Evolutionary conservation across 2,113 vertebrate species (phyloP), one percentile per base, ranked within the genome.

Genomic region (Phaetusa simplex): DNA sequence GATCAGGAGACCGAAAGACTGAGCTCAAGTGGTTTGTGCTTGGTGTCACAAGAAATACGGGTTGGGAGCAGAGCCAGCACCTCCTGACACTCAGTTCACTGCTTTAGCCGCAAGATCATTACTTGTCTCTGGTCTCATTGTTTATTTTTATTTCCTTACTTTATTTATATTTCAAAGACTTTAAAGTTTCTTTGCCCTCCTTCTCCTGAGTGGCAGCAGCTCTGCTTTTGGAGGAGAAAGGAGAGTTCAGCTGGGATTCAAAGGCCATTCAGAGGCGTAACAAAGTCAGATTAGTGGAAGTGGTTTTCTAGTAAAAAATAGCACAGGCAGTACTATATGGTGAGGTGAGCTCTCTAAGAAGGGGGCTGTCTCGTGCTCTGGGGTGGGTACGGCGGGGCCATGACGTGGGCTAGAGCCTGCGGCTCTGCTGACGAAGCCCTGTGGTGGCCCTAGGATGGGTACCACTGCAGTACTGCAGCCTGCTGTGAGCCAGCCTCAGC

Each of bases 151-250:
- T 87, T 79, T 53, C 16, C 10, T 74, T 50, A 23, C 53, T 91
- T 94, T 88, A 86, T 88, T 91, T 92, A 32, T 86, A 50, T 88
- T 92, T 93, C 61, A 82, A 84, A 76, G 69, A 59, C 53, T 87
- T 86, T 23, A 32, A 72, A 81, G 26, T 85, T 86, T 58, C 43
- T 62, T 95, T 66, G n/a, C 40, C 17, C 40, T 74, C 12, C 20
- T 94, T 43, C n/a, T 87, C 56, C 58, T 77, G 52, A 36, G 14
- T 30, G 53, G 88, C 42, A 83, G 70, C 53, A 22, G 7, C 91
- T 82, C 66, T 79, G 40, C 56, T 65, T 91, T 36, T 58, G 64
- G 42, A 82, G 70, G 34, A 86, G 83, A 49, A 80, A 40, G 40
- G 8, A 17, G 1, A 58, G 29, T 45, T 62, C 55, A 38, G 30